Evolutionary conservation across 2,888 invertebrate species (phyloP).

Genomic region (Blastobasis lacticolella): DNA sequence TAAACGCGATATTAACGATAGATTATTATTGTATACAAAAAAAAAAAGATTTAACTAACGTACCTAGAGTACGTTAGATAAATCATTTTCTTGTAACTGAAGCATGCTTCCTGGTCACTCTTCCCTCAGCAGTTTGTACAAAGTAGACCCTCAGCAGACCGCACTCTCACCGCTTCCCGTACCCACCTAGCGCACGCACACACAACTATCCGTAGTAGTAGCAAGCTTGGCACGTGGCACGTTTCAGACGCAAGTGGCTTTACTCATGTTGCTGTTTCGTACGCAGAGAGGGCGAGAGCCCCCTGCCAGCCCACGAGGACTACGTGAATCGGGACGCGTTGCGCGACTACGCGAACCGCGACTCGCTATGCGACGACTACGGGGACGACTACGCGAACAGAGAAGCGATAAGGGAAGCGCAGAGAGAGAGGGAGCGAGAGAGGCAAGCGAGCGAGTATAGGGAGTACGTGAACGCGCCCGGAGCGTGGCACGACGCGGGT

Average conservation of each 20-base stretch:
- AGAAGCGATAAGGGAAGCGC: constrained; percentile 67
- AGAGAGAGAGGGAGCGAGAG: constrained; percentile 46
- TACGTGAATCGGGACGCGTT: constrained; percentile 64
- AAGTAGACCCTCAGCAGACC: too few relatives aligned
- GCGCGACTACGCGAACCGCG: constrained; percentile 62
- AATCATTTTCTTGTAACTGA: too few relatives aligned
- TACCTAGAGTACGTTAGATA: too few relatives aligned
- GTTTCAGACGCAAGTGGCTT: constrained; percentile 67
- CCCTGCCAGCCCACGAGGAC: constrained; percentile 60
- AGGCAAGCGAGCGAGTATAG: constrained; percentile 52
- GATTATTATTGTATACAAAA: too few relatives aligned
- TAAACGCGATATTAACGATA: too few relatives aligned
- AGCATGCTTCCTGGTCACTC: too few relatives aligned
- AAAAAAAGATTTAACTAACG: too few relatives aligned
- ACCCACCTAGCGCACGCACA: neutral
- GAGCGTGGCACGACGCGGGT: constrained; percentile 46
- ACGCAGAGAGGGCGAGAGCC: constrained; percentile 69
- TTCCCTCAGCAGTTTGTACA: too few relatives aligned
- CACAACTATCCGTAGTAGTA: neutral
- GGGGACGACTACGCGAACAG: constrained; percentile 69
- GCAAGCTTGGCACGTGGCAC: constrained; percentile 23
- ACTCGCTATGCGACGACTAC: constrained; percentile 64
- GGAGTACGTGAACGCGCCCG: constrained; percentile 67
- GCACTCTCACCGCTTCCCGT: too few relatives aligned
- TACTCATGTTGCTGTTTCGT: constrained; percentile 68